Percentiles rank a stretch among this genome's conserved stretches.
These are phyloP conservation scores for Ceriagrion tenellum DNA, from an alignment of 2,888 invertebrate species.

Conservation along the genomic window DNA sequence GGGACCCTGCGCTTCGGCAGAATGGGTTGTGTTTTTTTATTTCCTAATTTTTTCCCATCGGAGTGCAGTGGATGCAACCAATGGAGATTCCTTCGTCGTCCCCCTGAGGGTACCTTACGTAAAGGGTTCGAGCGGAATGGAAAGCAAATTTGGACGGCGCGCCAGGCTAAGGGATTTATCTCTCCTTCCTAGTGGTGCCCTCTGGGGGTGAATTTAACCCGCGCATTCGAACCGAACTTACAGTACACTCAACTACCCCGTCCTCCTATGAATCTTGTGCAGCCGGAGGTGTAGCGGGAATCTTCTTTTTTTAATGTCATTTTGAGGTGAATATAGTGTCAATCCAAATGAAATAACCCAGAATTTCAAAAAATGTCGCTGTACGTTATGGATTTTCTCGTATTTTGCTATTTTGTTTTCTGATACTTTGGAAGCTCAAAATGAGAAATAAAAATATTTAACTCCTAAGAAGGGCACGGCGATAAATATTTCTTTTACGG, in stretches of 20 bases:
- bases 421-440: too few relatives aligned
- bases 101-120: background rate
- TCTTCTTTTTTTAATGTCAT: too few relatives aligned
- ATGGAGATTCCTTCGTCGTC: background rate
- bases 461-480: too few relatives aligned
- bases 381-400: too few relatives aligned
- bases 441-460: too few relatives aligned
- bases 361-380: too few relatives aligned
- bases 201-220: background rate
- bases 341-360: too few relatives aligned
- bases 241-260: too few relatives aligned
- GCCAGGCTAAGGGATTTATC: background rate
- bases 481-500: too few relatives aligned
- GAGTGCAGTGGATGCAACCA: background rate
- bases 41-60: background rate
- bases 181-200: background rate
- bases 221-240: background rate
- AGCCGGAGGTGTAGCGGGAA: background rate
- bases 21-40: background rate
- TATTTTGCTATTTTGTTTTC: too few relatives aligned
- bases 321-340: too few relatives aligned
- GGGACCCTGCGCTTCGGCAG: too few relatives aligned
- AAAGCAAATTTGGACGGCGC: conserved; percentile 15
- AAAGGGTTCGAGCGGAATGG: background rate
- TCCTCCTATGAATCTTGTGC: background rate